These are phyloP conservation scores for Alcis repandata DNA, from an alignment of 2,888 invertebrate species.

Conservation along the genomic window DNA sequence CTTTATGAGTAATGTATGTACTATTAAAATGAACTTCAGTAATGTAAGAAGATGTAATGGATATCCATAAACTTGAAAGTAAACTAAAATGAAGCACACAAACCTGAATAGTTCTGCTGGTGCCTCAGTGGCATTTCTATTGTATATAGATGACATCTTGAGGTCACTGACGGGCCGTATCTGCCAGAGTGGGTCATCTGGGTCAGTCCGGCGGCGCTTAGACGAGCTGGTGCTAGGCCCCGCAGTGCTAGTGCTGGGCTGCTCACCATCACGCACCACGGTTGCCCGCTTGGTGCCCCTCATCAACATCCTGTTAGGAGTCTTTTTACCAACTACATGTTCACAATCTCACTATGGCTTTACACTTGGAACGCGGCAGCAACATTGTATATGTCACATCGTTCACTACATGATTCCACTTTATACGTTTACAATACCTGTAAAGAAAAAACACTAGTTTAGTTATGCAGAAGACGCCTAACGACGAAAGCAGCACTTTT, in stretches of 20 bases:
- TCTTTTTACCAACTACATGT: slow-evolving; percentile 81
- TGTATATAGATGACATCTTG: slow-evolving; percentile 96
- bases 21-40: too few species aligned
- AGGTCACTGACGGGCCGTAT: slow-evolving; percentile 94
- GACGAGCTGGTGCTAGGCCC: slow-evolving; percentile 65
- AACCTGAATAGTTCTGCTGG: slow-evolving; percentile 93
- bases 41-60: background rate
- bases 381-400: slow-evolving; percentile 84
- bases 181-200: slow-evolving; percentile 89
- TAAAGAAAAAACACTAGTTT: slow-evolving; percentile 48
- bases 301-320: slow-evolving; percentile 76
- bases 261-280: slow-evolving; percentile 78
- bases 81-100: slow-evolving; percentile 56
- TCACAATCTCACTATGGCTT: slow-evolving; percentile 77
- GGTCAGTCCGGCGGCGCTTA: slow-evolving; percentile 79
- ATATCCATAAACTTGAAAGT: slow-evolving; percentile 4
- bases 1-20: too few species aligned
- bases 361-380: slow-evolving; percentile 82
- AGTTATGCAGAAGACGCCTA: background rate
- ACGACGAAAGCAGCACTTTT: background rate
- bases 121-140: slow-evolving; percentile 92
- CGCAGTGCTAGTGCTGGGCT: slow-evolving; percentile 39
- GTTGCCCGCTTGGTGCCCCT: slow-evolving; percentile 82
- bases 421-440: slow-evolving; percentile 75
- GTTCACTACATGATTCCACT: slow-evolving; percentile 80